Percentiles rank a stretch among this genome's conserved stretches.
These are phyloP conservation scores for Aselliscus stoliczkanus DNA, from an alignment of 2,797 vertebrate species.

Conservation along the genomic window DNA sequence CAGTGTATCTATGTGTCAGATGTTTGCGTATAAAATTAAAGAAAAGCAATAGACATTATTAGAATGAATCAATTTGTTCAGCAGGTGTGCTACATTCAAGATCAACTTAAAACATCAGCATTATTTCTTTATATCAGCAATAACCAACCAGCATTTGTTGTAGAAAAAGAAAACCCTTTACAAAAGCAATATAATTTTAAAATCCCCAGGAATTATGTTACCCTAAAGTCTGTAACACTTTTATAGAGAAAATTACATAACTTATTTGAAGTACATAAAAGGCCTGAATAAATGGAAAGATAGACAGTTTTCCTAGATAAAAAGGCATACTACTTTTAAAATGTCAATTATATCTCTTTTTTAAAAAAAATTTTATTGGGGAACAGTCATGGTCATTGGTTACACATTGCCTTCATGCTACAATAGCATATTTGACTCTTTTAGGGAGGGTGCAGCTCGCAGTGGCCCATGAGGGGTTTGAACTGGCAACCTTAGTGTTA, in stretches of 20 bases:
- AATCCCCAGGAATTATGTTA: neutral
- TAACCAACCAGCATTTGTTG: neutral
- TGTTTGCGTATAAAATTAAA: neutral
- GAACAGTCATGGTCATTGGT: too few species aligned
- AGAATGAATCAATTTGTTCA: neutral
- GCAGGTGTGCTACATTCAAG: neutral
- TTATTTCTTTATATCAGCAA: neutral
- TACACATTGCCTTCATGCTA: too few species aligned
- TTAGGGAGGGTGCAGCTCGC: too few species aligned
- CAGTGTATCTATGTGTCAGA: neutral
- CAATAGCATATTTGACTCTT: too few species aligned
- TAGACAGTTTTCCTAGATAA: neutral
- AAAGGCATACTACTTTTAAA: neutral
- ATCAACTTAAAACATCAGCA: slow-evolving; percentile 6
- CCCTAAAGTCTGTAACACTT: neutral
- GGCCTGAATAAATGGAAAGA: neutral
- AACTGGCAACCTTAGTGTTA: too few species aligned
- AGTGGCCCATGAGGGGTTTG: too few species aligned
- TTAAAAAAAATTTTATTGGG: too few species aligned
- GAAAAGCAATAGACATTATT: slow-evolving; percentile 16
- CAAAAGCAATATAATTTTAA: neutral
- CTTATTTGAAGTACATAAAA: neutral
- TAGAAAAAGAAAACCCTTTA: neutral
- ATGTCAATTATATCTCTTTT: too few species aligned
- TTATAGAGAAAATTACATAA: slow-evolving; percentile 1